Conservation (phyloP, 2,888 invertebrate species). For the Arrhopalites spinosus region DNA sequence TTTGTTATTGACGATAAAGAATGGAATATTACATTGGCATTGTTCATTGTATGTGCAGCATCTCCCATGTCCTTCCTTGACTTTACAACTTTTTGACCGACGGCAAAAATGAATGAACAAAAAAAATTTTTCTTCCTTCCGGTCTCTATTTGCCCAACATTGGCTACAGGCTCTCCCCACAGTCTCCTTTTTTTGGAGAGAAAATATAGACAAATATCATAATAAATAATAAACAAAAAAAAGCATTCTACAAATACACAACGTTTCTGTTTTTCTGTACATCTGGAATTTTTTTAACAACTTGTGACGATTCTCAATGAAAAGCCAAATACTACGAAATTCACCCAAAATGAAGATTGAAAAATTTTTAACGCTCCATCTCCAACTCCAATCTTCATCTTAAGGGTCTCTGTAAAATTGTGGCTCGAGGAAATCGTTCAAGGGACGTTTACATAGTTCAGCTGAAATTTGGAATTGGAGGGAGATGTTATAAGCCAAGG, state of each 20-base stretch:
- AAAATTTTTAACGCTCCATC: too few species aligned
- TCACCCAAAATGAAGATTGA: too few species aligned
- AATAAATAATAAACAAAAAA: neutral
- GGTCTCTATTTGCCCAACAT: conserved; percentile 20
- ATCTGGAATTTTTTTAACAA: too few species aligned
- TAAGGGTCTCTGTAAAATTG: too few species aligned
- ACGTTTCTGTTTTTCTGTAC: too few species aligned
- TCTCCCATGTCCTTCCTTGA: neutral
- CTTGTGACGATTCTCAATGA: too few species aligned
- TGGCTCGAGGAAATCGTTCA: neutral
- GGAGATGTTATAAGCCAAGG: too few species aligned
- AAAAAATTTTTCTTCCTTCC: conserved; percentile 1
- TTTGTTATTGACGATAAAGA: neutral
- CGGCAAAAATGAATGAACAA: neutral
- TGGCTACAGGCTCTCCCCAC: conserved; percentile 5
- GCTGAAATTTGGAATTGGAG: neutral
- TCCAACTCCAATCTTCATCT: too few species aligned
- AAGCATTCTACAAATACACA: too few species aligned
- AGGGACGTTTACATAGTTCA: too few species aligned
- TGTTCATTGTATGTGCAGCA: neutral
- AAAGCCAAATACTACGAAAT: too few species aligned
- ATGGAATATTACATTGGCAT: neutral
- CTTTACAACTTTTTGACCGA: neutral
- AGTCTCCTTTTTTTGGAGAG: neutral
- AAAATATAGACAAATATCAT: neutral